These are phyloP conservation scores for Solea senegalensis DNA, from an alignment of 2,113 vertebrate genomes.

Conservation along the genomic window DNA sequence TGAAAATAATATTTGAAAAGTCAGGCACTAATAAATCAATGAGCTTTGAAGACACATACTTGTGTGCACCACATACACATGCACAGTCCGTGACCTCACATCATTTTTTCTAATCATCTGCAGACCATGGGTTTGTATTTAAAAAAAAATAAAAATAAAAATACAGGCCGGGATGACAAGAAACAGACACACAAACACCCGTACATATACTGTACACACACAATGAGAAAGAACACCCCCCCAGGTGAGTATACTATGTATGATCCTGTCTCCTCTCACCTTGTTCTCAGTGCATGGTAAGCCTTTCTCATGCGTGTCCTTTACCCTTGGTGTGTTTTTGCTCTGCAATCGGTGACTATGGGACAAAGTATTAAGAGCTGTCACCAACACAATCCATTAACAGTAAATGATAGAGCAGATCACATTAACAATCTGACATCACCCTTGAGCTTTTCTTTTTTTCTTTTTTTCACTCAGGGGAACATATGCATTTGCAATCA, in stretches of 20 bases:
- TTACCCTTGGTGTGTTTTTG: conserved; percentile 33
- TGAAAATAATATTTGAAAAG: not conserved
- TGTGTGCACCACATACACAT: conserved; percentile 23
- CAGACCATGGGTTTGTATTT: conserved; percentile 32
- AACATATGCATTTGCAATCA: conserved; percentile 18
- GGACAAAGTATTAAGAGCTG: conserved; percentile 46
- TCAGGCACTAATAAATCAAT: conserved; percentile 36
- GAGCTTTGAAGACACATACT: conserved; percentile 25
- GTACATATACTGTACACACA: not conserved
- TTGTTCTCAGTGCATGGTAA: conserved; percentile 72
- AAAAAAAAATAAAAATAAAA: not conserved
- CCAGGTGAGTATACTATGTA: conserved; percentile 11
- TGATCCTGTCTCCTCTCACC: conserved; percentile 42
- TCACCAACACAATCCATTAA: conserved; percentile 62
- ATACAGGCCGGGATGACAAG: not conserved
- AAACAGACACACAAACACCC: not conserved
- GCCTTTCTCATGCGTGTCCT: conserved; percentile 51
- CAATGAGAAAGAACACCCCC: conserved; percentile 2
- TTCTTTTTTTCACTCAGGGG: not conserved
- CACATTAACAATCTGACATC: conserved; percentile 38
- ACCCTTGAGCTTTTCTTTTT: conserved; percentile 36
- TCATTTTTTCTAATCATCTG: conserved; percentile 27
- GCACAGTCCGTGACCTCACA: not conserved
- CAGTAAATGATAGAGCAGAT: conserved; percentile 51
- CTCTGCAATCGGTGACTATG: conserved; percentile 24